Base-by-base conservation (phyloP, 2,888 invertebrate genomes). In the Campoplex capitator region DNA sequence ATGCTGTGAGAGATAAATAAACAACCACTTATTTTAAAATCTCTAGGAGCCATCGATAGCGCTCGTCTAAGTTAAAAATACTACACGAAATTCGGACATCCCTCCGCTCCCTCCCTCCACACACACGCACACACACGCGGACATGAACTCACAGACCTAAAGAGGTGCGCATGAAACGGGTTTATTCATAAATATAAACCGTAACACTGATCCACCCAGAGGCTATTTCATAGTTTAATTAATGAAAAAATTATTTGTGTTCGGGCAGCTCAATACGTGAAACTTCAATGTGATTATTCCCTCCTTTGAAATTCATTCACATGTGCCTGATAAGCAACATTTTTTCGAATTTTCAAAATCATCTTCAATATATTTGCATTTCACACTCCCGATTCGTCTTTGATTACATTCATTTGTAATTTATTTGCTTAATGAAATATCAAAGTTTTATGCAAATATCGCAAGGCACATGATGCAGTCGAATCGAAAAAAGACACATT, bases 31-130 rank as follows among this genome's bases (percentile, higher is more conserved):
- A 74, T 73, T 56, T 54, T 78, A 45, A 77, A 84, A 86, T 82
- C 35, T 65, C 28, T 82, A 83, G 87, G 84, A 87, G 85, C 87
- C 86, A 82, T 62, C 80, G 87, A 85, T 88, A 83, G 88, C 83
- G 83, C 85, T 88, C 85, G 85, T 83, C 75, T 71, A 82, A 76
- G 58, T 42, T 48, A 81, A 71, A 6, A 38, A 38, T 38, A 38
- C 38, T 38, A 83, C 32, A 62, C 16, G 62, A 16, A 32, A 62
- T 32, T 62, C 62, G 16, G 32, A 62, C 62, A 28, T 13, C 13
- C 13, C 48, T 3, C 48, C 13, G 1, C 51, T 3, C 51, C 18
- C 80, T 2, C 45, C 38, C 38, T 38, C 23, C 23, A 42, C 42
- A 42, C 84, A 75, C 23, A 16, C n/a, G 32, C 42, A 18, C 88